Evolutionary conservation across 2,888 invertebrate species (phyloP).

Genomic region (Achlya flavicornis): DNA sequence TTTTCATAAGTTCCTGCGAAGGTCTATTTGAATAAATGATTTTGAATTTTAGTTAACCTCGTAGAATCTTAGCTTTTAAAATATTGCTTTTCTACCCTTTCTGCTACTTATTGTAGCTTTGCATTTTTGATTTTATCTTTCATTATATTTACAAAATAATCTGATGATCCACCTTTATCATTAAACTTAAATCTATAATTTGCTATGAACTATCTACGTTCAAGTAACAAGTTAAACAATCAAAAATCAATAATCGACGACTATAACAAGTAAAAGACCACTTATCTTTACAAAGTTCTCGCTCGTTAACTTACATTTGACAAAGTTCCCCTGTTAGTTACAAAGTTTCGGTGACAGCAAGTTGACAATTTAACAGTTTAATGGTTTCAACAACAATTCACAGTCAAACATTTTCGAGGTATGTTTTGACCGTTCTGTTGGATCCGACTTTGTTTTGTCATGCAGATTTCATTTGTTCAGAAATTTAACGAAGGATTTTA

Average conservation of each 20-base stretch:
- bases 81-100: neutral
- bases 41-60: no score
- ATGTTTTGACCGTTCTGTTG: conserved; percentile 5
- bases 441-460: conserved; percentile 8
- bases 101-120: no score
- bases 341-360: conserved; percentile 38
- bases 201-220: neutral
- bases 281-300: conserved; percentile 40
- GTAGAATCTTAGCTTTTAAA: neutral
- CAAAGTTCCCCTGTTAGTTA: conserved; percentile 33
- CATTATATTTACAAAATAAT: no score
- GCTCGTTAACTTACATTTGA: conserved; percentile 35
- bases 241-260: neutral
- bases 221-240: no score
- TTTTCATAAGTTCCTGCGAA: no score
- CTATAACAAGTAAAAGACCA: conserved; percentile 34
- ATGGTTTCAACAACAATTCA: conserved; percentile 22
- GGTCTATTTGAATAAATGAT: no score
- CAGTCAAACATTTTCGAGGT: conserved; percentile 22
- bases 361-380: conserved; percentile 39
- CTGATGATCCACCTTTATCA: no score
- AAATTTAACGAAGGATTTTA: conserved; percentile 1
- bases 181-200: neutral
- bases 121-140: neutral
- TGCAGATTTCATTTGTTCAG: conserved; percentile 16